Conservation (phyloP, 2,113 vertebrate genomes). For the Hymenochirus boettgeri region DNA sequence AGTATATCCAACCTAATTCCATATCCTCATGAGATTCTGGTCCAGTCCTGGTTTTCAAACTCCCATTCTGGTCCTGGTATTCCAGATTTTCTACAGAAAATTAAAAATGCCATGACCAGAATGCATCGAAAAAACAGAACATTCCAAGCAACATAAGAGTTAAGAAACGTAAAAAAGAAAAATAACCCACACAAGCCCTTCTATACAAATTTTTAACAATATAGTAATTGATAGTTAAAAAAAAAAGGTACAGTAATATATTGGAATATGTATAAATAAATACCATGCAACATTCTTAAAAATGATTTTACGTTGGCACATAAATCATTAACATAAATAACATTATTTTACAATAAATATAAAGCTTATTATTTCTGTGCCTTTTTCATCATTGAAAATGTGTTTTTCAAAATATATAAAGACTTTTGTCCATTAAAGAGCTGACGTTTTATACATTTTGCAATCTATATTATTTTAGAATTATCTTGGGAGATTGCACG, state of each 20-base stretch:
- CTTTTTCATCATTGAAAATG: slow-evolving; percentile 40
- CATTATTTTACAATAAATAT: slow-evolving; percentile 21
- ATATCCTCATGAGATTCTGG: slow-evolving; percentile 43
- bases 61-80: slow-evolving; percentile 43
- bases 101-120: slow-evolving; percentile 44
- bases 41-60: slow-evolving; percentile 43
- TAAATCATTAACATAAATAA: slow-evolving; percentile 28
- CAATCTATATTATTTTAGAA: not conserved
- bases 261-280: slow-evolving; percentile 18
- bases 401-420: not conserved
- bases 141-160: slow-evolving; percentile 22
- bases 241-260: slow-evolving; percentile 23
- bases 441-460: not conserved
- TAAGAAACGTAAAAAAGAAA: slow-evolving; percentile 16
- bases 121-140: slow-evolving; percentile 44
- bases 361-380: slow-evolving; percentile 9
- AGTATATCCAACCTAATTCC: slow-evolving; percentile 42
- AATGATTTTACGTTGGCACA: slow-evolving; percentile 16
- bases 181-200: slow-evolving; percentile 14
- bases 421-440: too few relatives aligned
- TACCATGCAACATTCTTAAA: slow-evolving; percentile 36
- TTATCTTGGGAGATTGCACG: not conserved
- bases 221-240: too few relatives aligned
- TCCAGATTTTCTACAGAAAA: slow-evolving; percentile 44
- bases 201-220: slow-evolving; percentile 32